Base-by-base conservation (phyloP, 2,797 vertebrate genomes). In the Hirundo rustica region DNA sequence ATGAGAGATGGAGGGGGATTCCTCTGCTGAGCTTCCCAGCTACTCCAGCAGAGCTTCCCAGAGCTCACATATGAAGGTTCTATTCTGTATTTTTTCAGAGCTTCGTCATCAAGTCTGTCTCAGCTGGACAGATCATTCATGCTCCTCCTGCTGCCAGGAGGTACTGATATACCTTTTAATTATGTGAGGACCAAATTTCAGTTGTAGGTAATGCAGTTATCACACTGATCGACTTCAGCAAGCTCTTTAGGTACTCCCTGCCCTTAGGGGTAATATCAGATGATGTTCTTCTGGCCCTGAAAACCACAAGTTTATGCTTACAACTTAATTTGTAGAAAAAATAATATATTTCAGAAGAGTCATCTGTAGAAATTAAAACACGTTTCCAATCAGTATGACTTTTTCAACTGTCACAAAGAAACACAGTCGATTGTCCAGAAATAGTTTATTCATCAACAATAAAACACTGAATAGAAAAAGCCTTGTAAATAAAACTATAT, bases 401-500 rank as follows among this genome's bases (percentile, higher is more conserved):
- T 93, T 58, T 82, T 93, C 96, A 95, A 95, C 72, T 70, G 85
- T 76, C 96, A 97, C 96, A 97, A 97, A 97, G 82, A 98, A 97
- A 95, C 97, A 97, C 85, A 95, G 85, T 86, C 73, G 75, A 38
- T 97, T 96, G 93, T 97, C 97, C 95, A 97, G 95, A 98, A 98
- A 98, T 97, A 98, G 97, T 98, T 98, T 98, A 98, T 98, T 98
- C 97, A 96, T 96, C 94, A 97, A 97, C 96, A 97, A 64, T 97
- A 97, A 97, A 98, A 94, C 97, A 96, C 97, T 97, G 96, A 96
- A 97, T 97, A 98, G 97, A 97, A 98, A 98, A 97, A 96, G 90
- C 96, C 96, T 98, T 98, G 84, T 98, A 97, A 98, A 97, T 97
- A 98, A 98, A 98, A 98, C 98, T 98, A 98, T 97, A 97, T 97